phyloP scores from a whole-genome alignment of 2,888 invertebrate genomes.

The Cataglyphis livida region DNA sequence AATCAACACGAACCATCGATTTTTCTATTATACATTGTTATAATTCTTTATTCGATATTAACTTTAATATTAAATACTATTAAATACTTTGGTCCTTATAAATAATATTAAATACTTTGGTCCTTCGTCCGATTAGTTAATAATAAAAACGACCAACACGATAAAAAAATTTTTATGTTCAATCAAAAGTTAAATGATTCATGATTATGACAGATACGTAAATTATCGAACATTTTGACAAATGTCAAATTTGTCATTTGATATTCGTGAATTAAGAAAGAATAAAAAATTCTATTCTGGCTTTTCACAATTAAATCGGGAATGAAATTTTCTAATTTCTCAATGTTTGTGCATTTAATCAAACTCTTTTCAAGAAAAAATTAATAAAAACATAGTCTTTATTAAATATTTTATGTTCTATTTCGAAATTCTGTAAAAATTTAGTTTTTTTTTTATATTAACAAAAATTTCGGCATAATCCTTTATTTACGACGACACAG shows the following conservation, averaged over 20 bases:
- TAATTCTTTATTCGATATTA: slow-evolving; percentile 45
- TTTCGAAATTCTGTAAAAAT: background rate
- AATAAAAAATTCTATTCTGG: background rate
- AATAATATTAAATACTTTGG: slow-evolving; percentile 36
- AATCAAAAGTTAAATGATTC: slow-evolving; percentile 57
- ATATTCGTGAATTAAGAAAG: background rate
- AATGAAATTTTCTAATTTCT: background rate
- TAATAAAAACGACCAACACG: slow-evolving; percentile 65
- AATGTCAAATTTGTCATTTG: too few species aligned
- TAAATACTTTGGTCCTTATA: slow-evolving; percentile 35
- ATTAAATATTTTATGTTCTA: background rate
- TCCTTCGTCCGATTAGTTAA: slow-evolving; percentile 43
- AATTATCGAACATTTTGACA: background rate
- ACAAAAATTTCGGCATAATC: background rate
- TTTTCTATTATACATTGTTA: slow-evolving; percentile 29
- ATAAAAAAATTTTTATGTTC: slow-evolving; percentile 45
- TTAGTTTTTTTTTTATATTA: background rate
- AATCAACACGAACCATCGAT: slow-evolving; percentile 9
- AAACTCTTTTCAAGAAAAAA: background rate
- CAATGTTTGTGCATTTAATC: background rate
- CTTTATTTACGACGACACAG: background rate
- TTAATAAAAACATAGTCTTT: background rate
- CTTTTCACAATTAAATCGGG: background rate
- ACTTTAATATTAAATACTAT: background rate
- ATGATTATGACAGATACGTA: background rate